Evolutionary conservation across 2,113 vertebrate genomes (phyloP).

Genomic region (Microtus pennsylvanicus): DNA sequence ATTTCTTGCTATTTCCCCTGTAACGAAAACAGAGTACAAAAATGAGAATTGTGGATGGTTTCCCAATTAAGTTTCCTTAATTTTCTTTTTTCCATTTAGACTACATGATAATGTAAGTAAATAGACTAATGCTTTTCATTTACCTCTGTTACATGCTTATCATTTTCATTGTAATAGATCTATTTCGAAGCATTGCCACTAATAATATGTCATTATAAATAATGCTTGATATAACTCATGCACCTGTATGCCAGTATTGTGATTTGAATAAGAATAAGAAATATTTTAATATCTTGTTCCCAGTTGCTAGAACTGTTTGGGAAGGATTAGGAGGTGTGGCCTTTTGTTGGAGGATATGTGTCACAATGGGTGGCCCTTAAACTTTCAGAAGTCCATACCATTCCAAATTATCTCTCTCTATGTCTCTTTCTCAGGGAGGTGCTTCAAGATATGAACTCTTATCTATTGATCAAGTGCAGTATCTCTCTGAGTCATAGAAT

Average conservation of each 20-base stretch:
- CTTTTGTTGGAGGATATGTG: not conserved
- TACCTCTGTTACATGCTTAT: not conserved
- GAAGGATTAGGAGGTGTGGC: not conserved
- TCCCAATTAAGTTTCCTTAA: not conserved
- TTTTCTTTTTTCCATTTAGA: not conserved
- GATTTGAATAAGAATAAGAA: not conserved
- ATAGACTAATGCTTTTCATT: fast-evolving
- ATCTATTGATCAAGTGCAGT: not conserved
- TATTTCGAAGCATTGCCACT: not conserved
- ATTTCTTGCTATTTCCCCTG: not conserved
- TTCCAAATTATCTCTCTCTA: too few species aligned
- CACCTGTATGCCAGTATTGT: not conserved
- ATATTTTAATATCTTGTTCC: not conserved
- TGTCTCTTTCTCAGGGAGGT: not conserved
- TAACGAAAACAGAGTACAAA: not conserved
- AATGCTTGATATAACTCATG: not conserved
- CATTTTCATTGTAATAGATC: fast-evolving
- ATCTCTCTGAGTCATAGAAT: not conserved
- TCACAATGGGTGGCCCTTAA: not conserved
- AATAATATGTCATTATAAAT: not conserved
- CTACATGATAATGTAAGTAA: fast-evolving
- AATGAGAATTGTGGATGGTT: fast-evolving
- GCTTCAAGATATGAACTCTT: not conserved
- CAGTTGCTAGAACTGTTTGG: not conserved
- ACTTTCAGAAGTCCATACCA: not conserved